A percentile compares a stretch with the other conserved stretches of the same genome.
Evolutionary conservation across 2,888 invertebrate genomes (phyloP).

Genomic region (Catocala sponsa): DNA sequence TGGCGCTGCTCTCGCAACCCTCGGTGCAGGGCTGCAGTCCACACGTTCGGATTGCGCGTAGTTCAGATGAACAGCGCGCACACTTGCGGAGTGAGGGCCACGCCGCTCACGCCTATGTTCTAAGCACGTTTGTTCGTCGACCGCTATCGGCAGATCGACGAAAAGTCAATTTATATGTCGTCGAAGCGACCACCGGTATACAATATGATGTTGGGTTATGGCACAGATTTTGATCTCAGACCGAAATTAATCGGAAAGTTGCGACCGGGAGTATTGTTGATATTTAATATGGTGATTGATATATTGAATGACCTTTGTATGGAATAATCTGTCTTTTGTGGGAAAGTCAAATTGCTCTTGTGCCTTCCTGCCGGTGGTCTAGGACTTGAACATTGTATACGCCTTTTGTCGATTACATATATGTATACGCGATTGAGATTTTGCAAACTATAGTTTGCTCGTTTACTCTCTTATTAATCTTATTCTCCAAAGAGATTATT

Average conservation of each 20-base stretch:
- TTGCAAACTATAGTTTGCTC: conserved; percentile 72
- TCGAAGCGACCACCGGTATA: conserved; percentile 68
- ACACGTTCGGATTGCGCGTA: conserved; percentile 82
- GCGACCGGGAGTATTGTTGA: conserved; percentile 43
- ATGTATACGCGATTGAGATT: conserved; percentile 63
- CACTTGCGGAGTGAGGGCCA: conserved; percentile 83
- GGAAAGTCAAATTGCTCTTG: conserved; percentile 79
- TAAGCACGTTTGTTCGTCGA: conserved; percentile 45
- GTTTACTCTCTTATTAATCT: conserved; percentile 64
- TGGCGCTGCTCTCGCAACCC: conserved; percentile 85
- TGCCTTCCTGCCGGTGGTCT: conserved; percentile 82
- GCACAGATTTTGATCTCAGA: conserved; percentile 77
- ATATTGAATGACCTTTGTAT: conserved; percentile 55
- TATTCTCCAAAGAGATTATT: conserved; percentile 84
- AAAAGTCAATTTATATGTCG: conserved; percentile 68
- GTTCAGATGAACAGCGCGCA: conserved; percentile 86
- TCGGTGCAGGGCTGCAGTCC: conserved; percentile 83
- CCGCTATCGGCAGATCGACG: conserved; percentile 24
- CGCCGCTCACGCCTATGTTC: conserved; percentile 83
- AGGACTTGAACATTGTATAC: conserved; percentile 61
- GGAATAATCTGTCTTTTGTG: conserved; percentile 62
- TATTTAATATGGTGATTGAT: conserved; percentile 48
- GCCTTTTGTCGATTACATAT: conserved; percentile 64
- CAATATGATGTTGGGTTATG: conserved; percentile 69
- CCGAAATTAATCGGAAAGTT: conserved; percentile 34